Evolutionary conservation across 1,140 invertebrate species (phyloP).

Genomic region (Trichoplusia ni): DNA sequence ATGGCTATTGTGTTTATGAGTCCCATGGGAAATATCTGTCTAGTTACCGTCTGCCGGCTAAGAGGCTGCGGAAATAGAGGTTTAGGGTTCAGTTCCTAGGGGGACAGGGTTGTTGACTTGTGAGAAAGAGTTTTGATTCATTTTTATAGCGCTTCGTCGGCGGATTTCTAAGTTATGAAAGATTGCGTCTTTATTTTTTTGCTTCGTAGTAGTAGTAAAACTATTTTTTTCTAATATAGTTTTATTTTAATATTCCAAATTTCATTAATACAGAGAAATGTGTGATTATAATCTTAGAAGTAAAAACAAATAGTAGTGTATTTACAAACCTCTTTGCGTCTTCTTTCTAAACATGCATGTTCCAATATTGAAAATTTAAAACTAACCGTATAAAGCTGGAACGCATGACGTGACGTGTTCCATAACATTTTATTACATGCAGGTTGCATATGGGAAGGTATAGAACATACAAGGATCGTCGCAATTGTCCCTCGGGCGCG

Average conservation of each 20-base stretch:
- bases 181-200: too few relatives aligned
- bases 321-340: not conserved
- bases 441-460: conserved; percentile 19
- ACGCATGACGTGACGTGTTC: conserved; percentile 1
- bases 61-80: conserved; percentile 18
- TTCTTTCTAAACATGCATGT: not conserved
- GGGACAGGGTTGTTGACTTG: not conserved
- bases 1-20: conserved; percentile 51
- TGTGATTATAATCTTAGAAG: too few relatives aligned
- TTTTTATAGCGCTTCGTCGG: not conserved
- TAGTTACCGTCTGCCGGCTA: conserved; percentile 29
- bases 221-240: too few relatives aligned
- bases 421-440: conserved; percentile 20
- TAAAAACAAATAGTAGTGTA: too few relatives aligned
- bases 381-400: not conserved
- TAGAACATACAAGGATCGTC: conserved; percentile 21
- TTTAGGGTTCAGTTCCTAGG: not conserved
- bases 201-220: too few relatives aligned
- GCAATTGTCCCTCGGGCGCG: conserved; percentile 49
- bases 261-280: too few relatives aligned
- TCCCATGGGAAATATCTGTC: conserved; percentile 61
- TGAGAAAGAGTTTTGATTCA: not conserved
- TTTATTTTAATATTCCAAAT: too few relatives aligned
- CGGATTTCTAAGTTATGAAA: too few relatives aligned
- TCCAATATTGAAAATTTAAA: conserved; percentile 18